Evolutionary conservation across 2,797 vertebrate genomes (phyloP).

Genomic region (Gephyroberyx darwinii): DNA sequence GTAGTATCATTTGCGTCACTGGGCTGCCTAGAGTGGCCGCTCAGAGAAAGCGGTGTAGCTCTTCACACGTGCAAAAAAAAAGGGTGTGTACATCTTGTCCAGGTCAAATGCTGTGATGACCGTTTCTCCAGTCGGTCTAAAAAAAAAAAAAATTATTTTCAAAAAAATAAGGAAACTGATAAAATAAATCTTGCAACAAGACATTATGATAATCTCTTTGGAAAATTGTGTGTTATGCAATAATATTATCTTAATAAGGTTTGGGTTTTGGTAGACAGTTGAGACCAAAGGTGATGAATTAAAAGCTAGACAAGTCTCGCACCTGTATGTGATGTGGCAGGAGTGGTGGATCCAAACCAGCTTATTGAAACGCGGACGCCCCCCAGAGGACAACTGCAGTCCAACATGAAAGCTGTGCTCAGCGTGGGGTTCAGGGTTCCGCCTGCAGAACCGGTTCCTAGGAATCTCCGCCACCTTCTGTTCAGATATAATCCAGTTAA

Average conservation of each 20-base stretch:
- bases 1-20: constrained; percentile 34
- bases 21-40: constrained; percentile 87
- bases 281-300: neutral
- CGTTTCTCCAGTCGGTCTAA: constrained; percentile 92
- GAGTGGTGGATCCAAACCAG: constrained; percentile 98
- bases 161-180: fast-evolving
- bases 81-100: constrained; percentile 95
- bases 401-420: constrained; percentile 96
- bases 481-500: constrained; percentile 44
- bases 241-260: neutral
- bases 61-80: constrained; percentile 96
- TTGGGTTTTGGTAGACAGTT: neutral
- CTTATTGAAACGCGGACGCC: constrained; percentile 93
- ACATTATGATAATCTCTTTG: neutral
- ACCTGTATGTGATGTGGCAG: constrained; percentile 96
- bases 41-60: constrained; percentile 95
- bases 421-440: constrained; percentile 87
- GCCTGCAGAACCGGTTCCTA: constrained; percentile 85
- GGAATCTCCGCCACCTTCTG: constrained; percentile 89
- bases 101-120: constrained; percentile 93
- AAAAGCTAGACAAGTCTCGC: constrained; percentile 18
- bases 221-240: neutral
- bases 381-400: constrained; percentile 91
- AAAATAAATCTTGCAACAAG: too few relatives aligned
- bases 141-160: too few relatives aligned